Evolutionary conservation across 2,797 vertebrate genomes (phyloP).

Genomic region (Megaceryle alcyon): DNA sequence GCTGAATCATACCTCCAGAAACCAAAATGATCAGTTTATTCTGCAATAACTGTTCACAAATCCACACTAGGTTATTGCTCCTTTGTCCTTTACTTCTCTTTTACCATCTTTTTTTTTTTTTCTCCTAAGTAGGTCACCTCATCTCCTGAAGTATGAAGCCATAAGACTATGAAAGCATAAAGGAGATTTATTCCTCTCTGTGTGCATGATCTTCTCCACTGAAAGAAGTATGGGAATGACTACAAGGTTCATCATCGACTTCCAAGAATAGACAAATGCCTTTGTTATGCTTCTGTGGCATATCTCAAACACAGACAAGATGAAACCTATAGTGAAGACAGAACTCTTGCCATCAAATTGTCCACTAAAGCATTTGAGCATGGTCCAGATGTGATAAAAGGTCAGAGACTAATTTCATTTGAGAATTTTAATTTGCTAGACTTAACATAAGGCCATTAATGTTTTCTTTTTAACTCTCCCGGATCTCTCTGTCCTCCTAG

Average conservation of each 20-base stretch:
- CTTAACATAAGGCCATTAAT: conserved; percentile 4
- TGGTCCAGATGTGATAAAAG: background rate
- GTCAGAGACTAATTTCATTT: background rate
- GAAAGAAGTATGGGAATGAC: conserved; percentile 47
- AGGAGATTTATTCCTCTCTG: conserved; percentile 63
- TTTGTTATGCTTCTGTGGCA: conserved; percentile 12
- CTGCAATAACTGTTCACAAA: conserved; percentile 13
- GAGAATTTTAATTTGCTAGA: background rate
- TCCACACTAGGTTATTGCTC: conserved; percentile 25
- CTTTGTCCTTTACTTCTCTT: conserved; percentile 65
- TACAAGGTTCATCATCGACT: conserved; percentile 9
- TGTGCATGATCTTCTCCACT: conserved; percentile 29
- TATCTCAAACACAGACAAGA: background rate
- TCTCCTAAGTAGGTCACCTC: conserved; percentile 48
- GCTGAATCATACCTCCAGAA: conserved; percentile 16
- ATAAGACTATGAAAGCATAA: conserved; percentile 59
- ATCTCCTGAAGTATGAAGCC: conserved; percentile 60
- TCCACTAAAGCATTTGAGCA: background rate
- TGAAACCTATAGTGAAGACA: background rate
- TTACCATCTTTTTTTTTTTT: background rate
- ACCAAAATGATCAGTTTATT: background rate
- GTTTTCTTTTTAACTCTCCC: background rate
- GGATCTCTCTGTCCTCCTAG: background rate
- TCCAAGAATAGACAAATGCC: conserved; percentile 55
- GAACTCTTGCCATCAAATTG: background rate